Percentiles rank a stretch among this genome's conserved stretches.
These are phyloP conservation scores for Montipora sp. DNA, from an alignment of 64 coral and sea anemone species.

Conservation along the genomic window DNA sequence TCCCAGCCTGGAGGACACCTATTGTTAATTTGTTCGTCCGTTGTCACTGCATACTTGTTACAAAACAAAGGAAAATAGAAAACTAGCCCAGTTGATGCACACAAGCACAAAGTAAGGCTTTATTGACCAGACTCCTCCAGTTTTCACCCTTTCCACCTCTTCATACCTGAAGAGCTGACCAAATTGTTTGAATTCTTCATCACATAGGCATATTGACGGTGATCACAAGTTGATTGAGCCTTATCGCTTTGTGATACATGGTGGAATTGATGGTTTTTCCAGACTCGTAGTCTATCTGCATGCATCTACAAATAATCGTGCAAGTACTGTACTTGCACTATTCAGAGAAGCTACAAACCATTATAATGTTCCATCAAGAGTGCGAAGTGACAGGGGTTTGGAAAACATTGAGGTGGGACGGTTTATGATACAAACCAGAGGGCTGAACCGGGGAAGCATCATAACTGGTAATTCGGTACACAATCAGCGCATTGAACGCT, in stretches of 20 bases:
- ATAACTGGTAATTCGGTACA: slow-evolving; percentile 67
- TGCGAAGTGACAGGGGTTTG: slow-evolving; percentile 40
- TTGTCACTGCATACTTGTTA: no score
- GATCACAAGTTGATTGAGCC: slow-evolving; percentile 59
- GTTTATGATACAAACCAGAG: slow-evolving; percentile 61
- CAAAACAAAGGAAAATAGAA: no score
- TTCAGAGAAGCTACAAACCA: slow-evolving; percentile 14
- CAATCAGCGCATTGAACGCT: slow-evolving; percentile 59
- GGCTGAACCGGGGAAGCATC: slow-evolving; percentile 61
- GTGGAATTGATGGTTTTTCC: slow-evolving; percentile 60
- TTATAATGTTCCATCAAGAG: slow-evolving; percentile 45
- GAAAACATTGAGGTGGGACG: slow-evolving; percentile 62
- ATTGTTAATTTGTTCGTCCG: background rate
- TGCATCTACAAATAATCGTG: slow-evolving; percentile 57
- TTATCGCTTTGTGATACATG: slow-evolving; percentile 62
- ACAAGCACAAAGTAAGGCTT: no score
- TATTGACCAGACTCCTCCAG: no score
- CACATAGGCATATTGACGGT: slow-evolving; percentile 56
- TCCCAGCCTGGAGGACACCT: no score
- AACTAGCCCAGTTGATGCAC: no score
- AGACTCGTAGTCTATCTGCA: slow-evolving; percentile 46
- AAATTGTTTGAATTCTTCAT: background rate
- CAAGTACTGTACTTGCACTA: slow-evolving; percentile 30
- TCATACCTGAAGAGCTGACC: no score
- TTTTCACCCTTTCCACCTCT: no score